Base-by-base conservation (phyloP, 2,888 invertebrate species). In the Toxonevra muliebris region DNA sequence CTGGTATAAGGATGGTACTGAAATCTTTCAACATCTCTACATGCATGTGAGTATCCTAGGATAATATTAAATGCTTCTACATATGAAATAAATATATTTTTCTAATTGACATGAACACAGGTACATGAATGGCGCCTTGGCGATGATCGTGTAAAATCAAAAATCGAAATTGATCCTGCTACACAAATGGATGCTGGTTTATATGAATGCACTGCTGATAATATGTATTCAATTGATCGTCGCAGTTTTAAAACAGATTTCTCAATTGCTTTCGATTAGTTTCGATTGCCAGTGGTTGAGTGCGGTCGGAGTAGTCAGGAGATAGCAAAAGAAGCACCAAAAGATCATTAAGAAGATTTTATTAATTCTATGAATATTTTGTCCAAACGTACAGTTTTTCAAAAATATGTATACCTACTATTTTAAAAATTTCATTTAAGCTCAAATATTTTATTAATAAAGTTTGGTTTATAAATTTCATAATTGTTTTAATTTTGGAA, bases 151-250 rank as follows among this genome's bases (percentile, higher is more conserved):
- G 92, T 96, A 50, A 96, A 96, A 85, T 95, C 95, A 40, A 96
- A 96, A 87, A 89, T 96, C 78, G 96, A 96, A 87, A 96, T 96
- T 60, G 96, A 96, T 84, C 96, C 96, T 11, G 96, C 96, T 0
- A 95, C 96, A 4, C 96, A 96, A 87, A 96, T 95, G 95, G 96
- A 96, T 82, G 95, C 95, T 12, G 96, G 96, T n/a, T 92, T 94
- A 17, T 96, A 96, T 84, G 96, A 96, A 84, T 96, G 96, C 80
- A 94, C 94, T 5, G 96, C 96, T 0, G 95, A 96, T 85, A 96
- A 96, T 82, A 95, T 94, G 92, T 96, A 95, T 84, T 93, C 94
- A 45, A 93, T 96, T 71, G 96, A 96, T 84, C 88, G 94, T 71
- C 89, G 95, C 82, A 94, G 94, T 69, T 96, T 96, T 86, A 95